phyloP scores from a whole-genome alignment of 2,113 vertebrate species.

The Cebus imitator region DNA sequence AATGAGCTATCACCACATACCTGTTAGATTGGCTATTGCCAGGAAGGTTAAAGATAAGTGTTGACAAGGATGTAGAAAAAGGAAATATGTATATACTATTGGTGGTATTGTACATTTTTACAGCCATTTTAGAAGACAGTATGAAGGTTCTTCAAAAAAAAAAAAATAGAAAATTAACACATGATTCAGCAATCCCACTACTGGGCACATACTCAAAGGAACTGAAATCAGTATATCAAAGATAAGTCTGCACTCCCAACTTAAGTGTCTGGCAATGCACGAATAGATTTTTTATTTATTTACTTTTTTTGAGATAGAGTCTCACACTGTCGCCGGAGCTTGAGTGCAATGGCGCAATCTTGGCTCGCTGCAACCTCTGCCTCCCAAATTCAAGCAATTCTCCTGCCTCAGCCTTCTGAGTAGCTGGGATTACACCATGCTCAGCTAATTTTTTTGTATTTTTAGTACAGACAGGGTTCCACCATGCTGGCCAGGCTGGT shows the following conservation, averaged over 20 bases:
- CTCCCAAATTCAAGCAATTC: no score
- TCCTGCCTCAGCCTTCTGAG: no score
- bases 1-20: no score
- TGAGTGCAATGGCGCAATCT: no score
- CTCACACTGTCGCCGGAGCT: no score
- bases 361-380: no score
- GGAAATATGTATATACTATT: neutral
- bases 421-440: no score
- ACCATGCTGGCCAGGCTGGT: no score
- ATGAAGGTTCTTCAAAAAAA: neutral
- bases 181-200: neutral
- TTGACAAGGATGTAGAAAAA: neutral
- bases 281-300: neutral
- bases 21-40: neutral
- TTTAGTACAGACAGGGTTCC: no score
- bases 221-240: neutral
- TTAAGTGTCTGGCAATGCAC: neutral
- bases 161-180: neutral
- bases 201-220: neutral
- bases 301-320: no score
- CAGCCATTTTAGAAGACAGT: neutral
- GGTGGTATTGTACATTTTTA: neutral
- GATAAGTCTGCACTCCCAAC: neutral
- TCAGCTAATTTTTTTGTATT: no score
- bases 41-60: neutral